phyloP scores from a whole-genome alignment of 2,797 vertebrate species.

The Telmatherina bonti region DNA sequence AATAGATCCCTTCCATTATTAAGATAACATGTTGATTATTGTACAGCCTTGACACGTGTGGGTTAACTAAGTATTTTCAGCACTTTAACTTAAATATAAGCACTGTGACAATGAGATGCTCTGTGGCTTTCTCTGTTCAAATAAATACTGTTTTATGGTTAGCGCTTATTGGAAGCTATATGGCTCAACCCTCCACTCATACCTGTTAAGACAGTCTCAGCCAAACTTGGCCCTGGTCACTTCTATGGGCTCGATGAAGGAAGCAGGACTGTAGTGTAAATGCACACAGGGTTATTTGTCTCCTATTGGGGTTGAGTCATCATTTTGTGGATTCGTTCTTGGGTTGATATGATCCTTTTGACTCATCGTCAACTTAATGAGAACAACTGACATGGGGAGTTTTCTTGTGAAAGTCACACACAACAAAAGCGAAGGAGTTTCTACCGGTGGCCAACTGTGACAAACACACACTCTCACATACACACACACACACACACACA shows the following conservation, averaged over 20 bases:
- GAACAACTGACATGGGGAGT: constrained; percentile 35
- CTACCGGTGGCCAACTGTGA: constrained; percentile 83
- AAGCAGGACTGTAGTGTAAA: constrained; percentile 53
- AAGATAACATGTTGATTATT: neutral
- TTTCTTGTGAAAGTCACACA: constrained; percentile 49
- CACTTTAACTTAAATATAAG: constrained; percentile 16
- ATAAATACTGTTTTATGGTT: neutral
- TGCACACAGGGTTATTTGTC: constrained; percentile 36
- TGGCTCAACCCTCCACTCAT: neutral
- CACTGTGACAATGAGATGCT: constrained; percentile 18
- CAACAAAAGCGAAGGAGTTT: constrained; percentile 58
- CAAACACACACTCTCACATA: constrained; percentile 63
- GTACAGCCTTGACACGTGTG: constrained; percentile 1
- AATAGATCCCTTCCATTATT: neutral
- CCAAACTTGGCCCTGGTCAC: constrained; percentile 35
- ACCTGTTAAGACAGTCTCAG: neutral
- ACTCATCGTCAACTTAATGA: constrained; percentile 31
- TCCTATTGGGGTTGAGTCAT: constrained; percentile 48
- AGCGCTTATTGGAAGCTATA: neutral
- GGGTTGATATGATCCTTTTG: constrained; percentile 34
- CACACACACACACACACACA: constrained; percentile 31
- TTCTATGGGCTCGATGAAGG: constrained; percentile 33
- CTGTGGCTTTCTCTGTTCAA: constrained; percentile 16
- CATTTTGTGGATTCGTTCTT: constrained; percentile 26
- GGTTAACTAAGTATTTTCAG: neutral